Evolutionary conservation across 2,888 invertebrate genomes (phyloP).

Genomic region (Drosophila ustulata): DNA sequence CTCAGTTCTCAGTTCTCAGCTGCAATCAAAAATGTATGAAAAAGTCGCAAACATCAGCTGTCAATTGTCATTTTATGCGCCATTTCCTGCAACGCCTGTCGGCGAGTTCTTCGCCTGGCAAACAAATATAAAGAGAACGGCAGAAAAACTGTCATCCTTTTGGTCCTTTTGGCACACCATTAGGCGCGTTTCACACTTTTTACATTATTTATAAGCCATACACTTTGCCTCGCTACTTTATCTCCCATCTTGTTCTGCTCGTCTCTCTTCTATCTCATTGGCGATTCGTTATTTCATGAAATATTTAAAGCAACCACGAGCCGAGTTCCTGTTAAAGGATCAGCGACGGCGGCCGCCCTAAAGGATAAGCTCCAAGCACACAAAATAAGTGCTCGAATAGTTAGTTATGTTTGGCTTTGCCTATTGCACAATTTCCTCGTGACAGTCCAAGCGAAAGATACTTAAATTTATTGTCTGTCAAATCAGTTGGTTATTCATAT

Average conservation of each 20-base stretch:
- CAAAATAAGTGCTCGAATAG: slow-evolving; percentile 33
- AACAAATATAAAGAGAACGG: background rate
- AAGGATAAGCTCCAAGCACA: slow-evolving; percentile 15
- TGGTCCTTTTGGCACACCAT: slow-evolving; percentile 72
- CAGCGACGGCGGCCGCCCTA: slow-evolving; percentile 18
- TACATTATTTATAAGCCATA: slow-evolving; percentile 78
- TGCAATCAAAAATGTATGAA: slow-evolving; percentile 42
- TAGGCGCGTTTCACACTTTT: slow-evolving; percentile 80
- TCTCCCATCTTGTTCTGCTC: slow-evolving; percentile 3
- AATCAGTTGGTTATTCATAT: background rate
- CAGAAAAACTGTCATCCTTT: slow-evolving; percentile 49
- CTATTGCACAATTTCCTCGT: slow-evolving; percentile 4
- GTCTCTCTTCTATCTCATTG: slow-evolving; percentile 47
- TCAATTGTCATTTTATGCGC: slow-evolving; percentile 78
- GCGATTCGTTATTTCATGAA: slow-evolving; percentile 62
- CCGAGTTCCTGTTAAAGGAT: slow-evolving; percentile 40
- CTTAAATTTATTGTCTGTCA: slow-evolving; percentile 15
- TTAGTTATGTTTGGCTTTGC: slow-evolving; percentile 33
- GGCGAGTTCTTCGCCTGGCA: background rate
- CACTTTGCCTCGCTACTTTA: slow-evolving; percentile 51
- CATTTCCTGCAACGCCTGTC: slow-evolving; percentile 57
- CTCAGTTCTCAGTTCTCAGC: background rate
- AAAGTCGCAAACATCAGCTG: slow-evolving; percentile 66
- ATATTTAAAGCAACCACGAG: slow-evolving; percentile 62
- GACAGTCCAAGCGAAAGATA: background rate